Percentiles rank a stretch among this genome's conserved stretches.
Evolutionary conservation across 1,140 invertebrate species (phyloP).

Genomic region (Teleopsis dalmanni): DNA sequence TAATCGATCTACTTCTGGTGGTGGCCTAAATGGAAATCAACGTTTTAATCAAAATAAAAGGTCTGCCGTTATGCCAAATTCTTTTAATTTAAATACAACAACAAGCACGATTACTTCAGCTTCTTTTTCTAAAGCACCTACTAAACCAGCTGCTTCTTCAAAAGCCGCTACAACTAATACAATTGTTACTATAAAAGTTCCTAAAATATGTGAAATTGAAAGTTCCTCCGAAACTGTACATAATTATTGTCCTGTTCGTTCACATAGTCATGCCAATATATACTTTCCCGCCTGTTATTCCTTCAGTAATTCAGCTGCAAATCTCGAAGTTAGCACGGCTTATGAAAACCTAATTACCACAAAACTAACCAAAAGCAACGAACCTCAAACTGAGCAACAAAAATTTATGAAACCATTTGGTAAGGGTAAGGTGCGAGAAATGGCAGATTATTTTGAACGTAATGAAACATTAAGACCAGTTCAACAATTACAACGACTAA

Average conservation of each 20-base stretch:
- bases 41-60: conserved; percentile 20
- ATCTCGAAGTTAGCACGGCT: background rate
- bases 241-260: conserved; percentile 32
- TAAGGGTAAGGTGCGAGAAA: conserved; percentile 45
- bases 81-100: background rate
- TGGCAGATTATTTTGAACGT: conserved; percentile 52
- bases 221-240: conserved; percentile 39
- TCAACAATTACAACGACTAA: background rate
- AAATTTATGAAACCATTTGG: conserved; percentile 19
- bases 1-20: conserved; percentile 23
- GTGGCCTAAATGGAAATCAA: conserved; percentile 3
- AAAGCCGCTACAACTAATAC: conserved; percentile 6
- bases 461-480: conserved; percentile 21
- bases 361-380: background rate
- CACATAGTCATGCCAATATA: conserved; percentile 28
- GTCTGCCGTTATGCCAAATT: conserved; percentile 17
- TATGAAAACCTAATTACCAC: background rate
- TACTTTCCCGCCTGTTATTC: conserved; percentile 16
- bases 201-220: conserved; percentile 36
- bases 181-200: conserved; percentile 29
- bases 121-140: background rate
- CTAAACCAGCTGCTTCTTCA: background rate
- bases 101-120: conserved; percentile 5
- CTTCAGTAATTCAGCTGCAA: background rate
- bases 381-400: background rate